Percentiles rank a stretch among this genome's conserved stretches.
phyloP scores from a whole-genome alignment of 2,888 invertebrate species.

The Hoplodrina ambigua region DNA sequence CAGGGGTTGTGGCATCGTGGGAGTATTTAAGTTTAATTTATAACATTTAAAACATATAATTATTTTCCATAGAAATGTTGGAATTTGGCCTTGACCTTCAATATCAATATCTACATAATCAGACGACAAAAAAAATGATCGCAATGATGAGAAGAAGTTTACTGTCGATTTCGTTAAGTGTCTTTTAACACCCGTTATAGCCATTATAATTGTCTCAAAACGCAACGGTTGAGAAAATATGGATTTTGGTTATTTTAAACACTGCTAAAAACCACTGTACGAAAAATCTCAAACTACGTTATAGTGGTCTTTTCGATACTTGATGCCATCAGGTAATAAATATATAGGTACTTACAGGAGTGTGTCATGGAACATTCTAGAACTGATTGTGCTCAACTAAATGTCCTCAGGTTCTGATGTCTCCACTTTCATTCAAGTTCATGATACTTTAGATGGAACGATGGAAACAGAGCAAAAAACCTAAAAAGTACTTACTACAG shows the following conservation, averaged over 20 bases:
- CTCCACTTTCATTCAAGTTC: conserved; percentile 24
- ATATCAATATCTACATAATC: too few relatives aligned
- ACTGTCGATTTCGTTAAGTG: too few relatives aligned
- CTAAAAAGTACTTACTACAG: background rate
- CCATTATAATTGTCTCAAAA: conserved; percentile 1
- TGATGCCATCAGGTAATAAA: background rate
- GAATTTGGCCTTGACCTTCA: too few relatives aligned
- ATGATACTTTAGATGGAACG: conserved; percentile 12
- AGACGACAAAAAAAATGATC: too few relatives aligned
- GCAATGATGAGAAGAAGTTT: too few relatives aligned
- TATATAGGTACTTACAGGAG: background rate
- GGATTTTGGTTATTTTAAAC: background rate
- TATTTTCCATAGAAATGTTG: too few relatives aligned
- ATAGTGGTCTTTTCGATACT: too few relatives aligned
- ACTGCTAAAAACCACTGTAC: background rate
- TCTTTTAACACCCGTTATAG: too few relatives aligned
- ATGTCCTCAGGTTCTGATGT: background rate
- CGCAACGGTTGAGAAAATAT: background rate
- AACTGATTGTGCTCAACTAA: conserved; percentile 3
- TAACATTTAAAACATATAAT: too few relatives aligned
- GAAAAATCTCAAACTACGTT: too few relatives aligned
- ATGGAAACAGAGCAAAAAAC: background rate
- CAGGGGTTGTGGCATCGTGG: too few relatives aligned
- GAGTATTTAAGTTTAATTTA: too few relatives aligned
- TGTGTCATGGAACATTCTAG: conserved; percentile 19